Evolutionary conservation across 2,888 invertebrate genomes (phyloP), one percentile per base, ranked within the genome.

Genomic region (Ellobium chinense): DNA sequence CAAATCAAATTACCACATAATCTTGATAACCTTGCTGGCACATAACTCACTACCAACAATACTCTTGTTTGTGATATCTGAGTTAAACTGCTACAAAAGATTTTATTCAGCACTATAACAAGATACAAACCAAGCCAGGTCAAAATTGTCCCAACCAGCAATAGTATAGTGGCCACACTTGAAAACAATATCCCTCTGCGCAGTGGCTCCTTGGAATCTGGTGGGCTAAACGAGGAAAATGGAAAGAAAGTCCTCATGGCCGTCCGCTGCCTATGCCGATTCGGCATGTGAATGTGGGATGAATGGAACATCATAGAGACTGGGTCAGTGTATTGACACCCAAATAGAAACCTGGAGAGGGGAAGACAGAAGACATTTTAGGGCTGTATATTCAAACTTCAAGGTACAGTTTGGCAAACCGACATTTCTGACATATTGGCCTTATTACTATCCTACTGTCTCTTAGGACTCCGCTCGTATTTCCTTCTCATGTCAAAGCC

Each of bases 111-210:
- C n/a, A n/a, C n/a, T n/a, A n/a, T n/a, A n/a, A n/a, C n/a, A n/a
- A n/a, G n/a, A 2, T 70, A 54, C 70, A 31, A 21, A 87, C 87
- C 86, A 18, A 86, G 80, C 87, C 87, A 87, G 37, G 87, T 87
- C 18, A 87, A 80, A 24, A 87, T 80, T 24, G 84, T 78, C 0
- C 87, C 87, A 65, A 86, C 81, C 31, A 86, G 75, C 62, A 87
- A 76, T 12, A 86, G 73, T 9, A 87, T 82, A 37, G 82, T 82
- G 27, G 87, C 85, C 2, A 86, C 83, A 54, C 83, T 84, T 29
- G 83, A 82, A 60, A 87, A 85, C 69, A 87, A 73, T 54, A 86
- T 84, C 0, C 86, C 87, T 34, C 85, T 74, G 12, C 85, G 75
- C 31, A 86, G 65, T 29, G 86, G 85, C 70, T 85, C 85, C 62